These are phyloP conservation scores for Caenorhabditis imperialis DNA, from an alignment of 2,888 invertebrate species.

Conservation along the genomic window DNA sequence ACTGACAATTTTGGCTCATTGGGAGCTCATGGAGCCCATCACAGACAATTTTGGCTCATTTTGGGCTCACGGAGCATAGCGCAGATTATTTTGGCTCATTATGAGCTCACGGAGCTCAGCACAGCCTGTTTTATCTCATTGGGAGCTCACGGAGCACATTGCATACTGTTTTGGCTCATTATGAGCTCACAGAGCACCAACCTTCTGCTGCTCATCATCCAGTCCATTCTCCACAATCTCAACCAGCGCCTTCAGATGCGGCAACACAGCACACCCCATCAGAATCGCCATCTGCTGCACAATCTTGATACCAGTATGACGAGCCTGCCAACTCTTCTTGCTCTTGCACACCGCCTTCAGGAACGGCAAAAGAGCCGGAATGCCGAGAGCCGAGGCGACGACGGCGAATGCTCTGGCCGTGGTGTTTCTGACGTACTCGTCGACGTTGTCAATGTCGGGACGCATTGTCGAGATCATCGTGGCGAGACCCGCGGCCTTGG, in stretches of 20 bases:
- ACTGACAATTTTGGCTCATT: no score
- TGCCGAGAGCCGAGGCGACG: conserved; percentile 97
- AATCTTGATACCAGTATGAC: conserved; percentile 99
- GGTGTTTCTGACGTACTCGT: conserved; percentile 93
- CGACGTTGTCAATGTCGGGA: conserved; percentile 96
- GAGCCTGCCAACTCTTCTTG: conserved; percentile 98
- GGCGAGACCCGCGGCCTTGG: conserved; percentile 98
- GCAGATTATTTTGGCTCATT: no score
- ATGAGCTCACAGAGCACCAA: conserved; percentile 25
- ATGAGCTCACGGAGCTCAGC: no score
- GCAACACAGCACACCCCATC: conserved; percentile 99
- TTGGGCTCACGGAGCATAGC: no score
- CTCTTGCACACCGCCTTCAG: conserved; percentile 97
- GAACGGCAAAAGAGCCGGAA: conserved; percentile 96
- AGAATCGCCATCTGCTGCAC: conserved; percentile 99
- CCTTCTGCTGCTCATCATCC: conserved; percentile 99
- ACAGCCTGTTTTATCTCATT: no score
- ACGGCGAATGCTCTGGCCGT: conserved; percentile 99
- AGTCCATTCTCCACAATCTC: conserved; percentile 99
- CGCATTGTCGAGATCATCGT: conserved; percentile 99
- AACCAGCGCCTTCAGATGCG: conserved; percentile 95
- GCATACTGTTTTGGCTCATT: neutral
- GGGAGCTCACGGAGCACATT: neutral
- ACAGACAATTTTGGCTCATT: no score
- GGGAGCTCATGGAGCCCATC: no score